Base-by-base conservation (phyloP, 2,113 vertebrate species). In the Craseonycteris thonglongyai region DNA sequence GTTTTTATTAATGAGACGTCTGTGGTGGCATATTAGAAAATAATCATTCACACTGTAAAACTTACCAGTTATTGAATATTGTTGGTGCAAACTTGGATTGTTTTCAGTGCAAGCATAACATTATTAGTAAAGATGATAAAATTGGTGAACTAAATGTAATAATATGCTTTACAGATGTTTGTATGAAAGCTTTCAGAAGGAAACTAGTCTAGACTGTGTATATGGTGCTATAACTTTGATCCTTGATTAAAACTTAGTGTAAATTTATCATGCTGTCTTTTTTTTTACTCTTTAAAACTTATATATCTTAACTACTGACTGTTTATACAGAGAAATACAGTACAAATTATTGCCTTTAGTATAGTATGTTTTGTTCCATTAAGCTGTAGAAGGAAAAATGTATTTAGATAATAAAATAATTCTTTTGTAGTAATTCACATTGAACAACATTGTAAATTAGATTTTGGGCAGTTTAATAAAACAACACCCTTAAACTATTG, bases 101-200 rank as follows among this genome's bases (percentile, higher is more conserved):
- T 94, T 56, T 69, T 90, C 49, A 42, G 4, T 66, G 81, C 88
- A 80, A 82, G 42, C 75, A 61, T 95, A 89, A 95, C 96, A 94
- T 97, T 84, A 93, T 97, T 98, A 85, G 69, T 93, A 51, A 94
- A 97, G 91, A 97, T 95, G 96, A 97, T 97, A 97, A 98, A 97
- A 97, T 92, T 93, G 93, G 78, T 97, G 94, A 90, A 94, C 92
- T 98, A 97, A 98, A 95, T 97, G 97, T 98, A 98, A 98, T 98
- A 98, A 98, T 98, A 98, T 96, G 83, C 98, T 97, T 97, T 98
- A 98, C 98, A 99, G 98, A 98, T 99, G 98, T 98, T 98, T 98
- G 97, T 98, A 97, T 98, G 93, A 96, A 98, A 97, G 83, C 95
- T 98, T 97, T 98, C 91, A 98, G 96, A 90, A 98, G 95, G 95